Conservation (phyloP, 2,797 vertebrate species). For the Peromyscus aztecus region DNA sequence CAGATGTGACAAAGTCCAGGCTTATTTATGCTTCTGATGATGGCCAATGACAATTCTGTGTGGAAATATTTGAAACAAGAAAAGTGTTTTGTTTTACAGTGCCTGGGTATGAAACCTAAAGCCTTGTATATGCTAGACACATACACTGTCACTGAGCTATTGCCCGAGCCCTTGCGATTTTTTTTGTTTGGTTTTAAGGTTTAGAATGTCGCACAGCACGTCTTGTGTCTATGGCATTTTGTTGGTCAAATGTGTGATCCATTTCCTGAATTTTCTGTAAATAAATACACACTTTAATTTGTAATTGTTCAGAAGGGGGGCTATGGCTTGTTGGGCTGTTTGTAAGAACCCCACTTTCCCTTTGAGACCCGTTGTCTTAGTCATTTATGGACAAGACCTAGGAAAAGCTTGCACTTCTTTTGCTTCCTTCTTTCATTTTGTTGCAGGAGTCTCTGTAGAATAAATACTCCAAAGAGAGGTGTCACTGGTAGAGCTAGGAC, state of each 20-base stretch:
- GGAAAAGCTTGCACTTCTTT: neutral
- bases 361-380: neutral
- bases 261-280: neutral
- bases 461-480: neutral
- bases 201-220: neutral
- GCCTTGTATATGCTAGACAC: neutral
- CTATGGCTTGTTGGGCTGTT: neutral
- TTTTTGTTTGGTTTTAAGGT: neutral
- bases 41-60: constrained; percentile 59
- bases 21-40: constrained; percentile 62
- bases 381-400: no score
- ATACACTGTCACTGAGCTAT: neutral
- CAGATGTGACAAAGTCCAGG: constrained; percentile 58
- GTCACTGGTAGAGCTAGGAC: neutral
- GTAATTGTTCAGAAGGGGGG: neutral
- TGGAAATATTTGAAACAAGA: neutral
- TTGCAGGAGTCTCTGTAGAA: neutral
- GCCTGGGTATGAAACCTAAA: neutral
- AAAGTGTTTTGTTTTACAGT: neutral
- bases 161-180: neutral
- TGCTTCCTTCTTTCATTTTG: neutral
- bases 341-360: neutral
- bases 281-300: neutral
- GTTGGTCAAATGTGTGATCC: neutral
- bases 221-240: neutral